Base-by-base conservation (phyloP, 2,797 vertebrate species). In the Phrynocephalus guinanensis region DNA sequence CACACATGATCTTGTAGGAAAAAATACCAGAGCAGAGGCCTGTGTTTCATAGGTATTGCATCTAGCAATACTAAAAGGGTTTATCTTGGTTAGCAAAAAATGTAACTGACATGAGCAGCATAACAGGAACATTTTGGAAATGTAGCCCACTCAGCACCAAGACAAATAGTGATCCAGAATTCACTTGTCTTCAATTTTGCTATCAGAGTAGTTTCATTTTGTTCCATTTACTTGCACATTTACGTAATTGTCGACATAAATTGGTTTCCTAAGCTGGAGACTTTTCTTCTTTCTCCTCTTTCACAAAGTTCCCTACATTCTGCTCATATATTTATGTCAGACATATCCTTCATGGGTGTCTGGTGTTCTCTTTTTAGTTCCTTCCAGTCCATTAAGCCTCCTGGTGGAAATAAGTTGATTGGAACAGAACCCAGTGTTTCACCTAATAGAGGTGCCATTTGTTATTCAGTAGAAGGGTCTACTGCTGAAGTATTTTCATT, bases 301-400 rank as follows among this genome's bases (percentile, higher is more conserved):
- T 38, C 8, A 73, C 10, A 72, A 72, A 73, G 26, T 63, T 73
- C 56, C 11, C 16, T 82, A 56, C 56, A 30, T 66, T 28, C 13
- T 85, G 52, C 71, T 86, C 30, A 75, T 63, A 24, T 75, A 56
- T 87, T 81, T 82, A 73, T 56, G 26, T 80, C 22, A 82, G 50
- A 75, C 2, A 75, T 28, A 63, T 80, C 60, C 11, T 75, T n/a
- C 71, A 60, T 10, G 52, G 60, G 10, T 81, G 28, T 52, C 50
- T 76, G 60, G 44, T 81, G 26, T 52, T 86, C 60, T 44, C 79
- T 73, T 81, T 56, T 75, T 38, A 82, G n/a, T 28, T n/a, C 71
- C 44, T n/a, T 82, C 79, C 73, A 82, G 75, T 56, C 38, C 80
- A 60, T 76, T 76, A 56, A 76, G 71, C 50, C 71, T 76, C 71